Percentiles rank a stretch among this genome's conserved stretches.
These are phyloP conservation scores for Delichon dasypus DNA, from an alignment of 2,797 vertebrate species.

Conservation along the genomic window DNA sequence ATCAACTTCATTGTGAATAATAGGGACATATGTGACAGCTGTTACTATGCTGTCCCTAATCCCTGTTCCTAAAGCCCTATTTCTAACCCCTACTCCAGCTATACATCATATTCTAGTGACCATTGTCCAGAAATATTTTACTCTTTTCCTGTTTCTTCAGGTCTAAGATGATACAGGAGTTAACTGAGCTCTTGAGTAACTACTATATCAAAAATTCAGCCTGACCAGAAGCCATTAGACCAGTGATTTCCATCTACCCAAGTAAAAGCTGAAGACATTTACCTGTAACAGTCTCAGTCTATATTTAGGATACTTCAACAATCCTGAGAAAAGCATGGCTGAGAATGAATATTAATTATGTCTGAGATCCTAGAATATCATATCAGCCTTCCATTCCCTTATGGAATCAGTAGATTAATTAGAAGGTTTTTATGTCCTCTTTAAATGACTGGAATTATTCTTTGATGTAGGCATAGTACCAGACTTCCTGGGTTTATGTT, in stretches of 20 bases:
- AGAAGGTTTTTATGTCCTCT: background rate
- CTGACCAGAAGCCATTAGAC: background rate
- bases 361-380: background rate
- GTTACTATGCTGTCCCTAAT: background rate
- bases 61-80: background rate
- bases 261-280: background rate
- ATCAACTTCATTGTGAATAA: background rate
- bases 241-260: background rate
- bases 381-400: background rate
- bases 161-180: background rate
- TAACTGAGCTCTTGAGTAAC: background rate
- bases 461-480: background rate
- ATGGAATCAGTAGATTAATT: background rate
- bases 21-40: background rate
- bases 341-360: background rate
- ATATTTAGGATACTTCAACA: background rate
- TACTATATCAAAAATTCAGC: background rate
- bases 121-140: background rate
- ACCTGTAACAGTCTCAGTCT: background rate
- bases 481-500: conserved; percentile 2
- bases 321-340: background rate
- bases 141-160: background rate
- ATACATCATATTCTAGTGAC: background rate
- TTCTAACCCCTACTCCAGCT: background rate
- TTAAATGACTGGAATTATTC: conserved; percentile 29